Percentiles rank a stretch among this genome's conserved stretches.
Conservation (phyloP, 2,797 vertebrate genomes). For the Sternarchorhynchus goeldii region DNA sequence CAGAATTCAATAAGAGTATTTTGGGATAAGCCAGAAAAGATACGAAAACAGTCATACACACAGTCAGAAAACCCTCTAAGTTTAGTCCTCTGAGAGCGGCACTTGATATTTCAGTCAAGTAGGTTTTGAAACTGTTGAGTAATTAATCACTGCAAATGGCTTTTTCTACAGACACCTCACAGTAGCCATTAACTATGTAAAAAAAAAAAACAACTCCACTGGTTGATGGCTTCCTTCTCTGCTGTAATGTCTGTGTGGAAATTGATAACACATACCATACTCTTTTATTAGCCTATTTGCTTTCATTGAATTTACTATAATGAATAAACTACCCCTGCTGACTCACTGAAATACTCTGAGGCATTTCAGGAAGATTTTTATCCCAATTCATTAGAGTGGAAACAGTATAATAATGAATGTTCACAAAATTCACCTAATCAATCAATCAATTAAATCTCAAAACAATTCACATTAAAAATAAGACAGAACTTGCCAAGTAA, state of each 20-base stretch:
- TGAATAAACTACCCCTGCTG: slow-evolving; percentile 29
- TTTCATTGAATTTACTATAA: slow-evolving; percentile 35
- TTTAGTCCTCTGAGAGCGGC: too few relatives aligned
- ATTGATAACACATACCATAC: background rate
- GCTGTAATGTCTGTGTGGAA: background rate
- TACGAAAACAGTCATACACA: too few relatives aligned
- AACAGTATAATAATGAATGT: slow-evolving; percentile 32
- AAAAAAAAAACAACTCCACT: background rate
- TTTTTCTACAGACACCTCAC: background rate
- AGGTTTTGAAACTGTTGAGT: background rate
- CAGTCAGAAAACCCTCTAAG: too few relatives aligned
- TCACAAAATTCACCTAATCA: background rate
- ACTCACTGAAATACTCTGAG: slow-evolving; percentile 9
- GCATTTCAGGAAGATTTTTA: slow-evolving; percentile 41
- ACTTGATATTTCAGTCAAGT: too few relatives aligned
- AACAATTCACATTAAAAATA: slow-evolving; percentile 27
- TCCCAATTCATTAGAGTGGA: slow-evolving; percentile 31
- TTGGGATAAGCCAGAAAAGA: too few relatives aligned
- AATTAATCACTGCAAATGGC: background rate
- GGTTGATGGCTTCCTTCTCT: background rate
- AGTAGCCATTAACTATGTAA: background rate
- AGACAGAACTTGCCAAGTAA: slow-evolving; percentile 12
- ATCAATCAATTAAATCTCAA: slow-evolving; percentile 2
- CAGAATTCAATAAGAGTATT: too few relatives aligned
- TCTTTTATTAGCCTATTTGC: slow-evolving; percentile 34